Evolutionary conservation across 2,797 vertebrate genomes (phyloP), one percentile per base, ranked within the genome.

Genomic region (Leptoclinus maculatus): DNA sequence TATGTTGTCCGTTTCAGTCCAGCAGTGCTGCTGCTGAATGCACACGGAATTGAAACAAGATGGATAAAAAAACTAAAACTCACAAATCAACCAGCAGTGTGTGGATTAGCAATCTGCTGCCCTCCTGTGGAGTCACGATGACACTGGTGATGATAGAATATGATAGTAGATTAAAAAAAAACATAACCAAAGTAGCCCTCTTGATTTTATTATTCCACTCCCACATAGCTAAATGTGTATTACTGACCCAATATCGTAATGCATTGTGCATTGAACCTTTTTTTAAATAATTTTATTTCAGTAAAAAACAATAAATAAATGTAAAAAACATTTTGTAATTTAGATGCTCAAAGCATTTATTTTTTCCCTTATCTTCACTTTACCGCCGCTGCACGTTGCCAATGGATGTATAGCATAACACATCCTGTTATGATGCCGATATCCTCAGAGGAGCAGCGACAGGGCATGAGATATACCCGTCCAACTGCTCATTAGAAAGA

Each of bases 401-500:
- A 5, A 51, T 57, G 36, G 23, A 80, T 72, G 16, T 88, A 76
- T 80, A 82, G 63, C 60, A 71, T 39, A 82, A 82, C 74, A 78
- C 71, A 43, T 79, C 73, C 66, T 92, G 87, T 91, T 92, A 86
- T 89, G 73, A 84, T 60, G 76, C 80, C 66, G 82, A 69, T 82
- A 88, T 81, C 66, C 91, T 84, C 93, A 65, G 64, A 83, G 91
- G 93, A 89, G 78, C 78, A 43, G 83, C 12, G 54, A 77, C 67
- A 58, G 74, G 80, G 83, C 71, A 88, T 27, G 25, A 54, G 87
- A 84, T 88, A 87, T 76, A 80, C 76, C 84, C 49, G 82, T 90
- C 73, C 79, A 75, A 83, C 71, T 80, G 83, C 91, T 94, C 83
- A 90, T 94, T 94, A 94, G 86, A 83, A 88, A 79, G 75, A 82